Base-by-base conservation (phyloP, 30 jellyfish, hydroid and myxozoan species). In the Calvadosia cruxmelitensis region DNA sequence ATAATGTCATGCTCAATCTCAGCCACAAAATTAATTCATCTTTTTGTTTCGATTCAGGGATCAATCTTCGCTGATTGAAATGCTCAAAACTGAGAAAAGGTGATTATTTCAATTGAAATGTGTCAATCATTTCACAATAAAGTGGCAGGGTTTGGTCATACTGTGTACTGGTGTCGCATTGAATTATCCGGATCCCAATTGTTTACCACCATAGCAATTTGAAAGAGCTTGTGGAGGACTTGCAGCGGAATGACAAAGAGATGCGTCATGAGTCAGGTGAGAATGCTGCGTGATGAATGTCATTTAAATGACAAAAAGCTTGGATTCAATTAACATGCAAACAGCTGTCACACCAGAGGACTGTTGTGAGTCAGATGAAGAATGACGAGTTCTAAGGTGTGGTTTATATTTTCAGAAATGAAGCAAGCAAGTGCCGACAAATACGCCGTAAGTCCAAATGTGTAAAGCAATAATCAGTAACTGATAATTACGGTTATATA, bases 11-110 rank as follows among this genome's bases (percentile, higher is more conserved):
- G n/a, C n/a, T n/a, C n/a, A n/a, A n/a, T n/a, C n/a, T n/a, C n/a
- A n/a, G n/a, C n/a, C n/a, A n/a, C n/a, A n/a, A n/a, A n/a, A n/a
- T n/a, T n/a, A n/a, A n/a, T n/a, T n/a, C n/a, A n/a, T n/a, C n/a
- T n/a, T n/a, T n/a, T n/a, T n/a, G 30, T 53, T 52, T 7, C 27
- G 10, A 52, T 61, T 2, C 61, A 79, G 93, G 50, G 93, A 79
- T 42, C 93, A 79, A 32, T 65, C 66, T 48, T 62, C 78, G 29
- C 62, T 80, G 27, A 79, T 79, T 34, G 83, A 80, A 1, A 66
- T 75, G 28, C 52, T 79, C 29, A 77, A 71, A 66, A 71, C 79
- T 0, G 93, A 79, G 50, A 79, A 71, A 28, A 81, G 70, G 93
- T 71, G 32, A 42, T 83, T 31, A 0, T 12, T n/a, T n/a, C n/a